Evolutionary conservation across 2,888 invertebrate genomes (phyloP), one percentile per base, ranked within the genome.

Genomic region (Flabesymbios commensalis): DNA sequence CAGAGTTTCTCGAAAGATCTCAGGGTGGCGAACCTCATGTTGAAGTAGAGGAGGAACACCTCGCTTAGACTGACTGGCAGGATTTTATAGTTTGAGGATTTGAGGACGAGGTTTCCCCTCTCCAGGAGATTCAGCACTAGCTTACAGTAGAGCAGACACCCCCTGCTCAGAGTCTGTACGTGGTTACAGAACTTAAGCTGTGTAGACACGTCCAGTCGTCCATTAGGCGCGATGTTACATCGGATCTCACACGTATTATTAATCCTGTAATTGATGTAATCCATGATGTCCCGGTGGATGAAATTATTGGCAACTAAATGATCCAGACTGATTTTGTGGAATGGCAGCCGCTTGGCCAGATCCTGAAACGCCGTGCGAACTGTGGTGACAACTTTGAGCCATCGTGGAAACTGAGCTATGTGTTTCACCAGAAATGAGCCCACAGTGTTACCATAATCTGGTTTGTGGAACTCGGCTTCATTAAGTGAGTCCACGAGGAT

Each of bases 391-490:
- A 95, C 86, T 84, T 94, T 95, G 41, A 97, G 84, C 95, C 95
- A 97, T 0, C 88, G 85, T 0, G 97, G 97, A 73, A 92, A 89
- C 81, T 89, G 88, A 3, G 87, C 84, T 55, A 90, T 86, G 78
- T 93, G 92, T 70, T 90, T 88, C 1, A 89, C 88, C 57, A 98
- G 83, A 83, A 97, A 96, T 0, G 93, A 90, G 0, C 93, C 91
- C 57, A 98, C 90, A 0, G 96, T 96, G 77, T 95, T 92, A 0
- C 95, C 95, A 75, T 93, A 90, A 81, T 96, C 96, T 0, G 95
- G 93, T 72, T 93, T 88, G 81, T 97, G 96, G 78, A 94, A 96
- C 79, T 96, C 95, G 0, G 96, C 95, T 84, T 97, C 96, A 81
- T 95, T 94, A 2, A 97, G 85, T 0, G 92, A 94, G 81, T 97